Percentiles rank a stretch among this genome's conserved stretches.
These are phyloP conservation scores for Notamacropus eugenii DNA, from an alignment of 2,797 vertebrate species.

Conservation along the genomic window DNA sequence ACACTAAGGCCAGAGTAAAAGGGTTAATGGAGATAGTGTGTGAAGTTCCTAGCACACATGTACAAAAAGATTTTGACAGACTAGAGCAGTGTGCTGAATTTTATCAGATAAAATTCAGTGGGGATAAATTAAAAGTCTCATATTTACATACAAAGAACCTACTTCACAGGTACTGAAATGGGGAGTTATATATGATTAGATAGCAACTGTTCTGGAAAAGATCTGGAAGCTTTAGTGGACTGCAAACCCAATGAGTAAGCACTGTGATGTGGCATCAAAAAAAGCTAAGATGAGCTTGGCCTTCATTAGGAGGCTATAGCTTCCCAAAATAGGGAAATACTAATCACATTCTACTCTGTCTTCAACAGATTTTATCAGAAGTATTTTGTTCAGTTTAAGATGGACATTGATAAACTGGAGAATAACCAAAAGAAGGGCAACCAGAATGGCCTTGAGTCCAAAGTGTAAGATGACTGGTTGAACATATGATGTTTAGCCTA, in stretches of 20 bases:
- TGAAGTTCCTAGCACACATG: background rate
- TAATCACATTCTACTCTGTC: background rate
- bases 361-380: background rate
- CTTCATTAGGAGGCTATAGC: background rate
- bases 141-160: background rate
- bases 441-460: too few species aligned
- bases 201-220: background rate
- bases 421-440: too few species aligned
- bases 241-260: background rate
- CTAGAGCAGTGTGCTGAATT: background rate
- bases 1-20: background rate
- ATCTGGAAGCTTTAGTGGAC: background rate
- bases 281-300: too few species aligned
- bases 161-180: too few species aligned
- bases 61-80: background rate
- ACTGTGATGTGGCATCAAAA: background rate
- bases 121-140: background rate
- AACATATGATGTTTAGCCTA: too few species aligned
- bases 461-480: too few species aligned
- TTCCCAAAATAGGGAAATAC: background rate
- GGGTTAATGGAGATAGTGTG: background rate
- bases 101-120: background rate
- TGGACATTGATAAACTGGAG: background rate
- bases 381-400: background rate
- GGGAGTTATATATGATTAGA: too few species aligned